Evolutionary conservation across 1,140 invertebrate species (phyloP).

Genomic region (Drosophila mayri): DNA sequence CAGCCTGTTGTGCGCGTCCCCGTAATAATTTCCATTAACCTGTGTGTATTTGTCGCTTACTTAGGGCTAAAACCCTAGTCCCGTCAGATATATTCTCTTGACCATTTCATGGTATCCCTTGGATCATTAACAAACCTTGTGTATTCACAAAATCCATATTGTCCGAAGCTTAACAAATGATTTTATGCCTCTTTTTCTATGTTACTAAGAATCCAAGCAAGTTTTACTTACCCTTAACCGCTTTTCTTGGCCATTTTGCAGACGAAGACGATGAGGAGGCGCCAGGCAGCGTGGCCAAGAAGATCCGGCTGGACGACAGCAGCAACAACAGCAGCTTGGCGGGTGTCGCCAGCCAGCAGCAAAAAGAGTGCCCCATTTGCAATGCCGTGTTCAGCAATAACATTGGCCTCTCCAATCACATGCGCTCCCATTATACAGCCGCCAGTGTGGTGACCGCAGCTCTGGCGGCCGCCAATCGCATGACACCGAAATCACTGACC

Average conservation of each 20-base stretch:
- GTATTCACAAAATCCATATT: not conserved
- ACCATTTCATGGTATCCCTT: not conserved
- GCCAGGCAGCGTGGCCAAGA: conserved; percentile 59
- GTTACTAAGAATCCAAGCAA: too few species aligned
- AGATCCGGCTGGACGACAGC: conserved; percentile 75
- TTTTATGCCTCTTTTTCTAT: not conserved
- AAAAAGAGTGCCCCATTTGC: conserved; percentile 82
- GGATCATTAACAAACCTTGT: not conserved
- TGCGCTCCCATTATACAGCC: conserved; percentile 79
- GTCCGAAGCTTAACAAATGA: not conserved
- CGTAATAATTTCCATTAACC: not conserved
- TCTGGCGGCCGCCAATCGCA: conserved; percentile 64
- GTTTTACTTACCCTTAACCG: not conserved
- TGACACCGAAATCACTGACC: conserved; percentile 75
- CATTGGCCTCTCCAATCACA: conserved; percentile 83
- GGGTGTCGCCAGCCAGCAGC: conserved; percentile 49
- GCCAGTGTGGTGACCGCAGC: conserved; percentile 65
- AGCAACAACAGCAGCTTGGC: conserved; percentile 67
- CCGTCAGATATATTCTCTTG: not conserved
- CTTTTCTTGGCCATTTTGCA: conserved; percentile 21
- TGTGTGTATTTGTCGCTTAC: not conserved
- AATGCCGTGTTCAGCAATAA: conserved; percentile 82
- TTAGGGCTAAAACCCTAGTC: not conserved
- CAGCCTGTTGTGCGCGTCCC: too few species aligned
- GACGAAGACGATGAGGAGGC: conserved; percentile 76